phyloP scores from a whole-genome alignment of 2,113 vertebrate genomes.

The Sturnus vulgaris region DNA sequence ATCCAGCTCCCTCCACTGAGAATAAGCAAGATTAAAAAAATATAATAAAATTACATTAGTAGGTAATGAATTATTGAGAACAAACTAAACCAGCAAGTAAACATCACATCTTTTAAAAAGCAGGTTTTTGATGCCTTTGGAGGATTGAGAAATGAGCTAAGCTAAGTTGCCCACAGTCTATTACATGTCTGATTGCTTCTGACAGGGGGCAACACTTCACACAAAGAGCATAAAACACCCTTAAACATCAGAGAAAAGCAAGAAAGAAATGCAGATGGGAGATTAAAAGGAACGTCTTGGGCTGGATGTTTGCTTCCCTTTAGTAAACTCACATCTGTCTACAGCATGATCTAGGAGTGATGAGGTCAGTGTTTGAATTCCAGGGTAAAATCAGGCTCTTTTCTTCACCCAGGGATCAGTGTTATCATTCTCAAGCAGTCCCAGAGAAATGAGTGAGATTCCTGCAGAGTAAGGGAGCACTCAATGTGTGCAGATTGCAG shows the following conservation, averaged over 20 bases:
- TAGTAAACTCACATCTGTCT: neutral
- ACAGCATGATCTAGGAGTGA: neutral
- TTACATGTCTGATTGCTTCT: conserved; percentile 19
- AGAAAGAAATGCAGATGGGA: neutral
- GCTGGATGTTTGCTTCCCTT: neutral
- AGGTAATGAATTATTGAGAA: conserved; percentile 61
- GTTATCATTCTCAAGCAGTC: neutral
- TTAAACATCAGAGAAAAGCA: neutral
- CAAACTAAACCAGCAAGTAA: conserved; percentile 28
- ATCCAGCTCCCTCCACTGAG: neutral
- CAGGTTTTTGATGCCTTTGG: conserved; percentile 13
- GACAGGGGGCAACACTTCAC: conserved; percentile 28
- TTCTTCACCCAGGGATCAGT: neutral
- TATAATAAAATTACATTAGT: neutral
- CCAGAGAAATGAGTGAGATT: neutral
- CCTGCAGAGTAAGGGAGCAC: neutral
- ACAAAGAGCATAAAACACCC: neutral
- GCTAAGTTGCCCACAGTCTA: neutral
- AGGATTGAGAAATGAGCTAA: conserved; percentile 24
- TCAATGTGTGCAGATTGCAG: neutral
- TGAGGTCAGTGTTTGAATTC: neutral
- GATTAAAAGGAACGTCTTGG: neutral
- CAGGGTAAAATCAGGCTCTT: neutral
- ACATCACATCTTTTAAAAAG: conserved; percentile 19
- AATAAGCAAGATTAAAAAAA: neutral